Percentiles rank a stretch among this genome's conserved stretches.
Conservation (phyloP, 2,888 invertebrate genomes). For the Pharmacophagus antenor region DNA sequence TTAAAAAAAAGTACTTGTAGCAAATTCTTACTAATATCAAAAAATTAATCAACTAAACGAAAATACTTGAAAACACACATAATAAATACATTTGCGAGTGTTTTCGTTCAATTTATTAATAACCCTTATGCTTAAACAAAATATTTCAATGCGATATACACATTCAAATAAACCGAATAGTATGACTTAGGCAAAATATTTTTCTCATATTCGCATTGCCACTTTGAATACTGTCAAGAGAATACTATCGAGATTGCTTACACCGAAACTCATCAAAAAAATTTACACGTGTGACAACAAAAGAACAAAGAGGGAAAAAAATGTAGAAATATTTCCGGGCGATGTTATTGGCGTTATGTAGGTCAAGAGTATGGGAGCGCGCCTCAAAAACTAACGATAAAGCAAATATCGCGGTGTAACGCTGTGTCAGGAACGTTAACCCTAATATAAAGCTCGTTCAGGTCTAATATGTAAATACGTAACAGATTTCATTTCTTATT, state of each 20-base stretch:
- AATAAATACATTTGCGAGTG: too few relatives aligned
- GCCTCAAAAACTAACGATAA: slow-evolving; percentile 29
- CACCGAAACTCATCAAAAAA: slow-evolving; percentile 15
- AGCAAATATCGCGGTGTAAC: slow-evolving; percentile 23
- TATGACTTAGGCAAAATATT: slow-evolving; percentile 8
- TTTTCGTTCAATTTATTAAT: too few relatives aligned
- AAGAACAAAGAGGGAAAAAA: slow-evolving; percentile 13
- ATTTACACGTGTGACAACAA: slow-evolving; percentile 11
- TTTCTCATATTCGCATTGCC: slow-evolving; percentile 6
- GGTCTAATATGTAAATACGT: slow-evolving; percentile 23
- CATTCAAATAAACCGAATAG: slow-evolving; percentile 8
- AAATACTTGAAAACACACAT: too few relatives aligned
- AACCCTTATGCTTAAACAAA: too few relatives aligned
- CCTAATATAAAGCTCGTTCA: slow-evolving; percentile 29
- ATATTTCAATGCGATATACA: background rate
- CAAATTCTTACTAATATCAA: too few relatives aligned
- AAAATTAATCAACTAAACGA: too few relatives aligned
- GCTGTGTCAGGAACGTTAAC: slow-evolving; percentile 31
- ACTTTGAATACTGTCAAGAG: slow-evolving; percentile 14
- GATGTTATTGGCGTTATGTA: slow-evolving; percentile 35
- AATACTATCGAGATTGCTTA: slow-evolving; percentile 21
- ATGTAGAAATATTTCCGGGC: slow-evolving; percentile 21
- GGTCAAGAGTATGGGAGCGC: slow-evolving; percentile 35
- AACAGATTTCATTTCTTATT: slow-evolving; percentile 16
- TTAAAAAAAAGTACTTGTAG: background rate